Evolutionary conservation across 2,113 vertebrate genomes (phyloP).

Genomic region (Calypte anna): DNA sequence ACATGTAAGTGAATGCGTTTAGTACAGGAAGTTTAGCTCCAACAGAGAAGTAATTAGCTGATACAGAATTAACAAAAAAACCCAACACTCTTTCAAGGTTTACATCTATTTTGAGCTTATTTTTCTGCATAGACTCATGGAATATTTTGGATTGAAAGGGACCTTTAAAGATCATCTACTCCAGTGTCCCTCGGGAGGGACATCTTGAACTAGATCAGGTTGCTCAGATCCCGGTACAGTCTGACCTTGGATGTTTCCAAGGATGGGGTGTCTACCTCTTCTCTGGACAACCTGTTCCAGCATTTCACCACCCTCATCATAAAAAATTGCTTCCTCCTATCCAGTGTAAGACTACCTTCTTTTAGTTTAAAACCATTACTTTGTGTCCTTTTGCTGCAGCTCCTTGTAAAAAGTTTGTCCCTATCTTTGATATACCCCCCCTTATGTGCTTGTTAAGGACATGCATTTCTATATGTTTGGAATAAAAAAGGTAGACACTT

Average conservation of each 20-base stretch:
- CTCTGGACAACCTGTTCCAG: neutral
- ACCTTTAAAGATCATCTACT: neutral
- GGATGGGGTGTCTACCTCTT: neutral
- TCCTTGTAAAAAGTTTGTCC: neutral
- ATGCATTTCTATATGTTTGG: neutral
- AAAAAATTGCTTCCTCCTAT: neutral
- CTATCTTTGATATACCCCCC: neutral
- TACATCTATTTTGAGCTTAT: neutral
- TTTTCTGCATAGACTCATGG: neutral
- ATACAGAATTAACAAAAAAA: neutral
- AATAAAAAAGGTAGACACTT: neutral
- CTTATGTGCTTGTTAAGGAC: neutral
- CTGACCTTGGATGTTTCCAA: neutral
- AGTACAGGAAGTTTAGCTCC: conserved; percentile 33
- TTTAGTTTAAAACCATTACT: neutral
- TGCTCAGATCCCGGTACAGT: neutral
- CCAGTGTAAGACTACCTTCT: neutral
- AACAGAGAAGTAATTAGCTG: conserved; percentile 32
- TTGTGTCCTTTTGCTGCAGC: neutral
- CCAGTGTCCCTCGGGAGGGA: neutral
- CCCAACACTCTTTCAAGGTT: neutral
- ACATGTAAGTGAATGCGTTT: conserved; percentile 40
- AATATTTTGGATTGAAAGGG: neutral
- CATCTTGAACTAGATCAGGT: neutral
- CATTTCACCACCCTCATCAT: neutral